These are phyloP conservation scores for Glaucopsyche alexis DNA, from an alignment of 2,888 invertebrate species.

Conservation along the genomic window DNA sequence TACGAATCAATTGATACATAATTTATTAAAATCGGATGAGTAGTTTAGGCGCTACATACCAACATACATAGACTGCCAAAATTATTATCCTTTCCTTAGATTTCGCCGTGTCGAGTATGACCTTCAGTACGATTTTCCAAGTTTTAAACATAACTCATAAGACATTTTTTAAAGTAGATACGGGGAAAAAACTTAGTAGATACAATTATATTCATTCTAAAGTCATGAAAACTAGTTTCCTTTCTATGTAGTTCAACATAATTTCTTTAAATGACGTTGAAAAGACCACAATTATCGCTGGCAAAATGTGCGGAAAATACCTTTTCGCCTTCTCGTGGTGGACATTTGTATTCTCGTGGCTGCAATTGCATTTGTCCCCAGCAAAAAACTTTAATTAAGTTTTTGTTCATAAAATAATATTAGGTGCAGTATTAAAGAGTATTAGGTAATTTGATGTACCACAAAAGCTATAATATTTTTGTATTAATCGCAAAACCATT, in stretches of 20 bases:
- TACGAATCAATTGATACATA: too few relatives aligned
- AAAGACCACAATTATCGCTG: background rate
- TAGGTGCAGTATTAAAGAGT: background rate
- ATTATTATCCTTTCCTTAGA: too few relatives aligned
- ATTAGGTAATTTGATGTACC: background rate
- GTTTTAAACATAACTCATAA: too few relatives aligned
- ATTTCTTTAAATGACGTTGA: background rate
- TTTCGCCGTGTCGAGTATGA: too few relatives aligned
- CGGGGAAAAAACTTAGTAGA: too few relatives aligned
- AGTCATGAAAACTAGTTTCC: too few relatives aligned
- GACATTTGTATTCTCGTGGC: background rate
- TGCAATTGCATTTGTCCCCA: background rate
- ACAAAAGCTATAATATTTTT: constrained; percentile 3
- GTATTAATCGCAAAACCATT: background rate
- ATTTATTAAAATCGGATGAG: too few relatives aligned
- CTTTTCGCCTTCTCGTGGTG: background rate
- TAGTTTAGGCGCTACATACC: too few relatives aligned
- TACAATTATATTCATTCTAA: too few relatives aligned
- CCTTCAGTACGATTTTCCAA: too few relatives aligned
- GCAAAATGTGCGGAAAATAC: background rate
- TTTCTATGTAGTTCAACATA: background rate
- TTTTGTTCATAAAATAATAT: background rate
- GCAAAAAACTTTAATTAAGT: background rate
- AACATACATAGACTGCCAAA: too few relatives aligned
- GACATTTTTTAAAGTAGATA: too few relatives aligned